Evolutionary conservation across 2,888 invertebrate species (phyloP).

Genomic region (Nephrotoma guestfalica): DNA sequence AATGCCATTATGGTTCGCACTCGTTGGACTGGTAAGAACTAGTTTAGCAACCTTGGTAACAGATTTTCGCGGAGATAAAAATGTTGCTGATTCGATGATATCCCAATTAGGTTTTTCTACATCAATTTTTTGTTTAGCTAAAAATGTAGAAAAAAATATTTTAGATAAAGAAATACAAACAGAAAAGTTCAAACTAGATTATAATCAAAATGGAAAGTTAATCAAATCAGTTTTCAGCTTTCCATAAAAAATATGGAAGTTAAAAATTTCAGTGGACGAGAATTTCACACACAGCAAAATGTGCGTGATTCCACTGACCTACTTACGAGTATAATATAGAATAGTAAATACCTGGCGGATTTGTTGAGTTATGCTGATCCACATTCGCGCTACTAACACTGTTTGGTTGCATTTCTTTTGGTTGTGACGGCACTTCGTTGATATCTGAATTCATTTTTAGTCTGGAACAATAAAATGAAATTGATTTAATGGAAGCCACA

Average conservation of each 20-base stretch:
- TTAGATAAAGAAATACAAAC: background rate
- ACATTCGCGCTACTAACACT: background rate
- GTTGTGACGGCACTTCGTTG: background rate
- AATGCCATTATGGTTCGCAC: background rate
- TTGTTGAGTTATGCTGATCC: background rate
- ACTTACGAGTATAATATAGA: background rate
- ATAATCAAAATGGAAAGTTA: background rate
- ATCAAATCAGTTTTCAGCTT: background rate
- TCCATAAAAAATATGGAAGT: background rate
- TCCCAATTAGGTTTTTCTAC: background rate
- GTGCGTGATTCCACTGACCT: background rate
- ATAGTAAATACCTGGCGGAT: background rate
- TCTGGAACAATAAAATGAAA: background rate
- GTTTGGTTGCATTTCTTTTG: background rate
- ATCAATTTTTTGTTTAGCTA: background rate
- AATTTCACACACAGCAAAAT: background rate
- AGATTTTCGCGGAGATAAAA: background rate
- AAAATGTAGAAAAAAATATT: background rate
- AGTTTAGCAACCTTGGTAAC: constrained; percentile 8
- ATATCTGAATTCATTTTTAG: background rate
- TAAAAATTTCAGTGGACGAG: background rate
- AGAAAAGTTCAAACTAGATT: background rate
- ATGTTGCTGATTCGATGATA: background rate
- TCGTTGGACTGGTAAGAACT: background rate
- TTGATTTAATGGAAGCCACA: background rate